phyloP scores from a whole-genome alignment of 2,888 invertebrate genomes.

The Stictocephala bisonia region DNA sequence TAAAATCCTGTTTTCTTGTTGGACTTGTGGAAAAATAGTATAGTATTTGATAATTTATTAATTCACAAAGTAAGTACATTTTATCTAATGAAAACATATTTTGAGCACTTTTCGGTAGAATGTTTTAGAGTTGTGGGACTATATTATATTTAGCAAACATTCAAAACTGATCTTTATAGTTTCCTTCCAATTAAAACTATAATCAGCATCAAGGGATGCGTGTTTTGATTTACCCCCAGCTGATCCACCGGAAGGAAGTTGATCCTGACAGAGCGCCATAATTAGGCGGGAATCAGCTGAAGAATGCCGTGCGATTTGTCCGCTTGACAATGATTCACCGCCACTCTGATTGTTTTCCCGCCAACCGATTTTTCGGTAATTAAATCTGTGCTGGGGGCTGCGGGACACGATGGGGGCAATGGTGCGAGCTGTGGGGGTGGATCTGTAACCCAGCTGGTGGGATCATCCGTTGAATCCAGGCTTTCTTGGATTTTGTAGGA shows the following conservation, averaged over 20 bases:
- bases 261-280: constrained; percentile 37
- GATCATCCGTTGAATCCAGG: too few relatives aligned
- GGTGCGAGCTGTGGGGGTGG: background rate
- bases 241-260: constrained; percentile 20
- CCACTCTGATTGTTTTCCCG: constrained; percentile 43
- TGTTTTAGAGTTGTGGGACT: too few relatives aligned
- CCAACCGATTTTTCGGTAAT: constrained; percentile 47
- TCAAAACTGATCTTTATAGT: too few relatives aligned
- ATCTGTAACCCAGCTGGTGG: too few relatives aligned
- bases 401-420: constrained; percentile 35
- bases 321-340: constrained; percentile 45
- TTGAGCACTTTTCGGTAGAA: too few relatives aligned
- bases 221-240: constrained; percentile 15
- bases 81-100: too few relatives aligned
- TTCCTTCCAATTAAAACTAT: constrained; percentile 17
- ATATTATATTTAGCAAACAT: too few relatives aligned
- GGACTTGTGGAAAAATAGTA: too few relatives aligned
- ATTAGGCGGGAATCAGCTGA: constrained; percentile 38
- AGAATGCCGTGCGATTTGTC: constrained; percentile 44
- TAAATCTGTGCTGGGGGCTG: constrained; percentile 31
- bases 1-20: too few relatives aligned
- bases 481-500: too few relatives aligned
- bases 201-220: constrained; percentile 26
- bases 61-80: too few relatives aligned
- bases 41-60: too few relatives aligned